Evolutionary conservation across 1,140 invertebrate species (phyloP), one percentile per base, ranked within the genome.

Genomic region (Apis dorsata): DNA sequence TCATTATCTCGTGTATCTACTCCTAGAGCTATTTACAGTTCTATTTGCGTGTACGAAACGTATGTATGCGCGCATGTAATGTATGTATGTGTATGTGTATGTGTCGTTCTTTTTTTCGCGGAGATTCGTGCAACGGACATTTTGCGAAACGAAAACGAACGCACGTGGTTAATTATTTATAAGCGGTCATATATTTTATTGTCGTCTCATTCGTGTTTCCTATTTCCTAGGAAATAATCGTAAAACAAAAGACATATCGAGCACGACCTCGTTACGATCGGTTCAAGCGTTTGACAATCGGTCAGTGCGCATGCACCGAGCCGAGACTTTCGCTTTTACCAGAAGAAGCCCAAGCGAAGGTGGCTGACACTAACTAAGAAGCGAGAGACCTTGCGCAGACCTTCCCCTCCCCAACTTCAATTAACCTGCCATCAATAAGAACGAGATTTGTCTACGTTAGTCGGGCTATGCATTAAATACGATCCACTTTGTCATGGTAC

Each of bases 321-420:
- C 34, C 74, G 65, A 81, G 51, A 88, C 88, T 89, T 89, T 89
- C 87, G 85, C 88, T 89, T 88, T 89, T 84, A 66, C 76, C 17
- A 60, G 76, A 81, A 85, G 62, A 76, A 51, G 76, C 63, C 70
- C 66, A 44, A 44, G 24, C 78, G 72, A 88, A 79, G 71, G 68
- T 71, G 15, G 71, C 74, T 82, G 80, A 81, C 79, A 81, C 79
- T 34, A 24, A 44, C 79, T 34, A 24, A 44, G n/a, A 24, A 44
- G 13, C 13, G 28, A 19, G 65, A 69, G 80, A 77, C 73, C 80
- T 81, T 81, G 79, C 79, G 21, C 15, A 59, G 79, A 72, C 71
- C 79, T 81, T 81, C 79, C 51, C 62, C 71, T 44, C 79, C 24
- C 79, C 79, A 57, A 57, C 34, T 53, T 13, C 21, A n/a, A 44